phyloP scores from a whole-genome alignment of 2,113 vertebrate species.

The Callionymus lyra region DNA sequence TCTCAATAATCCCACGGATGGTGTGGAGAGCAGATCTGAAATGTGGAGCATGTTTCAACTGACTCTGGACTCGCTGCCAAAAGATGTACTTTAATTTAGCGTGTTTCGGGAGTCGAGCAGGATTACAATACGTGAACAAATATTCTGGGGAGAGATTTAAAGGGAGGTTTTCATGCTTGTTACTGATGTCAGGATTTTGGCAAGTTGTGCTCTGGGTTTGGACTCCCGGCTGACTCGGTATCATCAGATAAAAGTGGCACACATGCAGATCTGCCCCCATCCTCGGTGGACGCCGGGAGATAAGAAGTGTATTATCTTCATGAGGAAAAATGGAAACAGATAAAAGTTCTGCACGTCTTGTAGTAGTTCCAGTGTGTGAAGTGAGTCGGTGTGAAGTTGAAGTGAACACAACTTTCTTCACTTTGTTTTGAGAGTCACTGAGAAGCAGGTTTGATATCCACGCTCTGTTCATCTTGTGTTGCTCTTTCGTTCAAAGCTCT shows the following conservation, averaged over 20 bases:
- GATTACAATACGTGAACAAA: slow-evolving; percentile 1
- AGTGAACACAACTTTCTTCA: too few species aligned
- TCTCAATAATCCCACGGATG: slow-evolving; percentile 30
- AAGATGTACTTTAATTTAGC: too few species aligned
- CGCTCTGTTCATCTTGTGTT: too few species aligned
- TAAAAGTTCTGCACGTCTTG: too few species aligned
- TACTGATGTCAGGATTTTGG: slow-evolving; percentile 15
- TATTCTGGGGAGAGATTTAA: background rate
- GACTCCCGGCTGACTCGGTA: slow-evolving; percentile 17
- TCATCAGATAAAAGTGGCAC: slow-evolving; percentile 35
- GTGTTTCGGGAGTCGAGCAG: too few species aligned
- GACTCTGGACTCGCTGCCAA: too few species aligned
- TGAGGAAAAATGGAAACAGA: slow-evolving; percentile 8
- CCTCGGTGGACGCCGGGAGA: slow-evolving; percentile 40
- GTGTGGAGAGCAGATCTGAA: slow-evolving; percentile 10
- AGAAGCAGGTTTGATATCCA: too few species aligned
- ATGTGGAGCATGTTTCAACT: background rate
- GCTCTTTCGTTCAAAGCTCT: too few species aligned
- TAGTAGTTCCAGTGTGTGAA: too few species aligned
- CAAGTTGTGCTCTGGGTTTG: background rate
- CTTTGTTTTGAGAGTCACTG: too few species aligned
- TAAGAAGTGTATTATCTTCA: slow-evolving; percentile 21
- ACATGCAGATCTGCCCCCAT: slow-evolving; percentile 26
- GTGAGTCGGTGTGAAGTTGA: too few species aligned
- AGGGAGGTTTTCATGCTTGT: slow-evolving; percentile 3